Evolutionary conservation across 2,797 vertebrate species (phyloP), one percentile per base, ranked within the genome.

Genomic region (Poliocrania exsul): DNA sequence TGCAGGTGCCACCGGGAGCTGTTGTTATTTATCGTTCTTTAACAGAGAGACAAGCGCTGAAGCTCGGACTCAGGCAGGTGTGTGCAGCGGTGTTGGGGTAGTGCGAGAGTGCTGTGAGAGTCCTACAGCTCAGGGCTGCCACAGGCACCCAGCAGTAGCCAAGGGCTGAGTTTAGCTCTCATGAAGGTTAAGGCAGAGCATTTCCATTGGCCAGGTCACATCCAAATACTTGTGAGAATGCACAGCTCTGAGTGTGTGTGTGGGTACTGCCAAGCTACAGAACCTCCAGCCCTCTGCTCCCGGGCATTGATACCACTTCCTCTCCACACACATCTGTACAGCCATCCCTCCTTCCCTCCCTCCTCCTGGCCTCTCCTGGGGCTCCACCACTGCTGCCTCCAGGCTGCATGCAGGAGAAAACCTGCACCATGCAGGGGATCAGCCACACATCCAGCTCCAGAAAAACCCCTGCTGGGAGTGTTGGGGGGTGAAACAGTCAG

Each of bases 351-450:
- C 13, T 11, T 15, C 12, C 37, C 35, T 72, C 17, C 26, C 12
- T 53, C 11, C 44, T 20, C 15, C 21, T 2, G 2, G 28, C 54
- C 25, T 1, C 1, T 0, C 16, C 1, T 1, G 0, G 8, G 51
- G 10, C 6, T 29, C 16, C 28, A 53, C 6, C 38, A 6, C 29
- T 25, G 47, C 79, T 11, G 4, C 57, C 18, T 4, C 16, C 1
- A 0, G 42, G 35, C 47, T 49, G 42, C 31, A 19, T 6, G 16
- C 9, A 20, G 26, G 37, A 64, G 38, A 49, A 86, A 40, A 33
- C 9, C 56, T 53, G 61, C 49, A 26, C 31, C 3, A 1, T 25
- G 18, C 16, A 5, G 49, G 58, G 57, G 15, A 25, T 16, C 46
- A 15, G 29, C 38, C 57, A 6, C 19, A 15, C 35, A 29, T 4